These are phyloP conservation scores for Semnornis frantzii DNA, from an alignment of 2,113 vertebrate species.

Conservation along the genomic window DNA sequence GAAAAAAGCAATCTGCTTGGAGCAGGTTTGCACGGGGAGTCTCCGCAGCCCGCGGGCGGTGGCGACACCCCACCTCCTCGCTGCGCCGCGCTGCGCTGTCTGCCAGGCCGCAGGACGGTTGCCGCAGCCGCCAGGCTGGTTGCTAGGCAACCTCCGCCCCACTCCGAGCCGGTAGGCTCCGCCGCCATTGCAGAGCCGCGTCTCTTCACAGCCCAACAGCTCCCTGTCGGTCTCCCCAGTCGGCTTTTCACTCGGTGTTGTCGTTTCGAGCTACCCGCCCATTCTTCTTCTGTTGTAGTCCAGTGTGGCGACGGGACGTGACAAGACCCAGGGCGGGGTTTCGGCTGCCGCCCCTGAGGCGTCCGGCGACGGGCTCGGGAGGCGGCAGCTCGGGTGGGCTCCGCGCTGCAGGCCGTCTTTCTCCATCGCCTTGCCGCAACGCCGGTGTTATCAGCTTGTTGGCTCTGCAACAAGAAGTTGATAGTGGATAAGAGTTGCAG, in stretches of 20 bases:
- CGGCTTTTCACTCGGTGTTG: background rate
- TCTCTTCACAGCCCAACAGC: background rate
- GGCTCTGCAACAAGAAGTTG: background rate
- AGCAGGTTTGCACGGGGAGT: background rate
- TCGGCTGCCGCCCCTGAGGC: background rate
- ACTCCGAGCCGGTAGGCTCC: background rate
- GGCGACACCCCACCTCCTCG: background rate
- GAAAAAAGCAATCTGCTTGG: background rate
- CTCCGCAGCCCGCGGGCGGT: background rate
- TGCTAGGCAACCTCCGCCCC: conserved; percentile 59
- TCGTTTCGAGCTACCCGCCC: background rate
- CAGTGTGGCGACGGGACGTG: rapidly evolving
- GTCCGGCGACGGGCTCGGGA: background rate
- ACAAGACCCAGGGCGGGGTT: background rate
- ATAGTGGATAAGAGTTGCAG: background rate
- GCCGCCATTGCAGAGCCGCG: conserved; percentile 6
- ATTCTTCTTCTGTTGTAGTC: too few species aligned
- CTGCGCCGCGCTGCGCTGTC: background rate
- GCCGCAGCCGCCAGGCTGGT: conserved; percentile 61
- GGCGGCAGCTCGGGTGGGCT: background rate
- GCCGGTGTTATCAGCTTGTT: rapidly evolving
- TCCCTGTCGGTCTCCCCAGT: background rate
- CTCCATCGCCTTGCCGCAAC: rapidly evolving
- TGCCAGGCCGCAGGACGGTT: conserved; percentile 38
- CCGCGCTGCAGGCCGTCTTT: background rate